Evolutionary conservation across 2,888 invertebrate species (phyloP).

Genomic region (Bibio marci): DNA sequence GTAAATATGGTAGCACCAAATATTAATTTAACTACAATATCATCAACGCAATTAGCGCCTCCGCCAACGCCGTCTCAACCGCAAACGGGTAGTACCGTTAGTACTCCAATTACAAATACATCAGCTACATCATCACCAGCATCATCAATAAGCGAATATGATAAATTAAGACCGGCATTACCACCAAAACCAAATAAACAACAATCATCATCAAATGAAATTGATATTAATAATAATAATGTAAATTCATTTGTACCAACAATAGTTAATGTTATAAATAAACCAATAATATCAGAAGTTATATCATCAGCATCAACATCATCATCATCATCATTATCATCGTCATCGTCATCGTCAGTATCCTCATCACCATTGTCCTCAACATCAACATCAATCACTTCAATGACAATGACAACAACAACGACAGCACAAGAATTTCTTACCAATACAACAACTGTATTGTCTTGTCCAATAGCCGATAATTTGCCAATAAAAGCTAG

Average conservation of each 20-base stretch:
- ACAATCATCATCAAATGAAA: conserved; percentile 19
- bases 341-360: neutral
- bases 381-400: conserved; percentile 3
- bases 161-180: conserved; percentile 55
- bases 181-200: conserved; percentile 62
- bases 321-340: conserved; percentile 4
- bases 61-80: conserved; percentile 35
- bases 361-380: no score
- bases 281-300: conserved; percentile 12
- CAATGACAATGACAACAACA: no score
- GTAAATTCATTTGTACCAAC: conserved; percentile 10
- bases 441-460: no score
- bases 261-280: conserved; percentile 15
- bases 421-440: neutral
- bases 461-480: conserved; percentile 30
- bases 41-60: conserved; percentile 29
- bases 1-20: conserved; percentile 32
- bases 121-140: conserved; percentile 30
- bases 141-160: conserved; percentile 24
- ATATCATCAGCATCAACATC: neutral
- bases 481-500: conserved; percentile 56
- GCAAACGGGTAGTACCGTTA: conserved; percentile 41
- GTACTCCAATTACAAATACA: conserved; percentile 10
- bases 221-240: conserved; percentile 10
- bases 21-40: conserved; percentile 27